Evolutionary conservation across 2,888 invertebrate genomes (phyloP), one percentile per base, ranked within the genome.

Genomic region (Rutpela maculata): DNA sequence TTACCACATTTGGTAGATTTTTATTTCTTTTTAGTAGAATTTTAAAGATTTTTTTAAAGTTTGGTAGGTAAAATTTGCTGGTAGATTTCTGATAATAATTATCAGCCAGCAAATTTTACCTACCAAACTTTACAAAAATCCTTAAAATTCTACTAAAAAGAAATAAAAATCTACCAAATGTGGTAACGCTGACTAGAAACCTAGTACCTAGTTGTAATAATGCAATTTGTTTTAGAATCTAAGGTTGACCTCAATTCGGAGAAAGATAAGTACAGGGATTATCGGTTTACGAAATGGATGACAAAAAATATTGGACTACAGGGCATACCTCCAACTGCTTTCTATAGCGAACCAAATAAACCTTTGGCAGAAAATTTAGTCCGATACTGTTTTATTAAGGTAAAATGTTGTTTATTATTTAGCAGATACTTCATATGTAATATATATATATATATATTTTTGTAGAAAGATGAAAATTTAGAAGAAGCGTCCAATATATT

Each of bases 281-380:
- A 97, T 89, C 93, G 93, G 82, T 99, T 99, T 89, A 97, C 98
- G 0, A 97, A 98, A 90, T 99, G 98, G 96, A 95, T 99, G 92
- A 96, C 96, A 0, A 97, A 96, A 87, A 96, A 98, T 86, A 94
- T 97, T 84, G 97, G 98, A 60, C 91, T 99, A 18, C 95, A 98
- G 83, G 95, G 97, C 11, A 99, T 99, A 81, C 99, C 99, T 1
- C 96, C 97, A 0, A 95, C 96, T 62, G 98, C 98, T 0, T 99
- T 99, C 91, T 99, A 99, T 89, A 94, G 95, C 18, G 91, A 92
- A 6, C 91, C 90, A 10, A 94, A 99, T 90, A 98, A 97, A 88
- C 89, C 91, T 75, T 90, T 98, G 7, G 98, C 94, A 0, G 96
- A 98, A 88, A 93, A 97, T 88, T 96, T 93, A 87, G 95, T 98